Percentiles rank a stretch among this genome's conserved stretches.
Evolutionary conservation across 2,113 vertebrate genomes (phyloP).

Genomic region (Mus pahari): DNA sequence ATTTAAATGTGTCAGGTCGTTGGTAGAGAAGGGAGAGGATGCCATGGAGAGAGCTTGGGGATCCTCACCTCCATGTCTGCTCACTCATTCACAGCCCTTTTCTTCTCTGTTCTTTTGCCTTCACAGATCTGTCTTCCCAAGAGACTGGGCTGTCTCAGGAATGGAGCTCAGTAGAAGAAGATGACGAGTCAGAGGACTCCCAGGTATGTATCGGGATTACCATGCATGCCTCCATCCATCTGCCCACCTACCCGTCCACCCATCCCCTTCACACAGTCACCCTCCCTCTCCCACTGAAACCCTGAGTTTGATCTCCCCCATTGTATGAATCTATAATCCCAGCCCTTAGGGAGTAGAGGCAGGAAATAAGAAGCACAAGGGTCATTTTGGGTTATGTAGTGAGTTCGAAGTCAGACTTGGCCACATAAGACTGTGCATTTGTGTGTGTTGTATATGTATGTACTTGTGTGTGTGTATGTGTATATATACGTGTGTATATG

Average conservation of each 20-base stretch:
- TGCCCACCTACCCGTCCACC: neutral
- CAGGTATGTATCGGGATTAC: conserved; percentile 16
- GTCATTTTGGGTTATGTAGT: neutral
- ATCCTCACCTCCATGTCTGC: neutral
- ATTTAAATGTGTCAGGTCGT: neutral
- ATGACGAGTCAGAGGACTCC: neutral
- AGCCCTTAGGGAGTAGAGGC: neutral
- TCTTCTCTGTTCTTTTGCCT: accelerated
- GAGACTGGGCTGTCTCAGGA: conserved; percentile 48
- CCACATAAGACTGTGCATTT: neutral
- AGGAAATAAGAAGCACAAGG: neutral
- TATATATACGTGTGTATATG: too few relatives aligned
- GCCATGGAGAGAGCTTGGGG: neutral
- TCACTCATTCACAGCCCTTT: neutral
- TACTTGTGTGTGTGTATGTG: too few relatives aligned
- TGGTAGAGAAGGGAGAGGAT: neutral
- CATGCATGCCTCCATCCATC: neutral
- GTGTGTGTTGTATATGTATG: too few relatives aligned
- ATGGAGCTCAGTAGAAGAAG: conserved; percentile 59
- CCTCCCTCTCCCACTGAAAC: neutral
- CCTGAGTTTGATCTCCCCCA: neutral
- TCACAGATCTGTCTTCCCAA: conserved; percentile 47
- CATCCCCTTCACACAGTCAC: neutral
- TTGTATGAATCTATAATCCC: too few relatives aligned
- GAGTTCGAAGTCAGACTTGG: neutral